Conservation (phyloP, 2,113 vertebrate genomes). For the Colinus virginianus region DNA sequence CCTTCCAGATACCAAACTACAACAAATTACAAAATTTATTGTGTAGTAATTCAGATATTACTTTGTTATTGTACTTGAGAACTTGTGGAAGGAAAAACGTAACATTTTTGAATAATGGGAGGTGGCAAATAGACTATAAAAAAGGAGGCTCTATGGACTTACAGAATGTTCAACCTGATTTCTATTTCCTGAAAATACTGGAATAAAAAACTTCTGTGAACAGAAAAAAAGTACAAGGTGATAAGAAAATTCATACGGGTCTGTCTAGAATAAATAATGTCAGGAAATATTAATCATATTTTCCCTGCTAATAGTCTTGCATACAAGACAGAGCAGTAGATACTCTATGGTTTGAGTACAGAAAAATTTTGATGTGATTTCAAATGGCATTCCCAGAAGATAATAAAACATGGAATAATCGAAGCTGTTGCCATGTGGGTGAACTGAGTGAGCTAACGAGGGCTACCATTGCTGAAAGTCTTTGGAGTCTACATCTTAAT, state of each 20-base stretch:
- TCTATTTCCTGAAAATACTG: neutral
- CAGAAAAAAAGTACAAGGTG: neutral
- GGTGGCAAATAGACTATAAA: neutral
- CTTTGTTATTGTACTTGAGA: neutral
- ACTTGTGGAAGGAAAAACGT: neutral
- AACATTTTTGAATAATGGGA: neutral
- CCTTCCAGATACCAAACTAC: neutral
- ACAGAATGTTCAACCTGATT: neutral
- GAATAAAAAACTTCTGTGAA: neutral
- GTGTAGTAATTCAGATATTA: neutral
- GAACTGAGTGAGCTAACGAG: neutral
- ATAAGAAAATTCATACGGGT: neutral
- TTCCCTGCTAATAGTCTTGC: neutral
- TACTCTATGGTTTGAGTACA: neutral
- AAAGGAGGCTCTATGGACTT: neutral
- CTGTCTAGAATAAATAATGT: neutral
- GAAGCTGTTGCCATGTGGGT: neutral
- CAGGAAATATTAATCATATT: neutral
- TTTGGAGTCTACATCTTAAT: neutral
- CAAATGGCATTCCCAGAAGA: neutral
- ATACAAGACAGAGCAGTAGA: neutral
- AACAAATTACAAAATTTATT: slow-evolving; percentile 47
- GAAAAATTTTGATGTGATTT: neutral
- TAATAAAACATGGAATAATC: neutral
- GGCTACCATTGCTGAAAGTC: neutral